phyloP scores from a whole-genome alignment of 1,140 invertebrate genomes.

The Conopomorpha cramerella region DNA sequence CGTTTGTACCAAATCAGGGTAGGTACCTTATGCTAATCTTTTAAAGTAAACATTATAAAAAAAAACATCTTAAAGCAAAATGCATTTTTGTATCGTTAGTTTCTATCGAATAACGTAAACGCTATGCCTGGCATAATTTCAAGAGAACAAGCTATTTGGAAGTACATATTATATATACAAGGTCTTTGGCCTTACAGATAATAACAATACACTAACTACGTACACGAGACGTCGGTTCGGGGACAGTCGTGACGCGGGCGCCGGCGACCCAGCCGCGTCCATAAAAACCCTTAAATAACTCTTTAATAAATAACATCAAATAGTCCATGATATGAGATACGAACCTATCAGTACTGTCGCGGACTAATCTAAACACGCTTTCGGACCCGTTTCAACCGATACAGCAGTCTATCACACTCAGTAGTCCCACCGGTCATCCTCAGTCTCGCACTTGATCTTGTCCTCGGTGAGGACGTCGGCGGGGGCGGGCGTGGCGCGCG shows the following conservation, averaged over 20 bases:
- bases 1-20: slow-evolving; percentile 38
- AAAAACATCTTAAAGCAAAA: slow-evolving; percentile 53
- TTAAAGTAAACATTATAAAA: slow-evolving; percentile 11
- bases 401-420: slow-evolving; percentile 14
- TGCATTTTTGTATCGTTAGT: slow-evolving; percentile 53
- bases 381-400: slow-evolving; percentile 20
- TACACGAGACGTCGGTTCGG: too few species aligned
- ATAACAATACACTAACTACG: slow-evolving; percentile 28
- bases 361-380: slow-evolving; percentile 10
- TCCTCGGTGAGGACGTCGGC: slow-evolving; percentile 33
- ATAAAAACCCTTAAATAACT: neutral
- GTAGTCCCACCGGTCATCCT: slow-evolving; percentile 57
- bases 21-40: too few species aligned
- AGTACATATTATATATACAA: slow-evolving; percentile 40
- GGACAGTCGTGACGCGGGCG: too few species aligned
- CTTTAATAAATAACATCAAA: slow-evolving; percentile 16
- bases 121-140: slow-evolving; percentile 16
- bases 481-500: slow-evolving; percentile 13
- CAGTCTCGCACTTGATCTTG: slow-evolving; percentile 47
- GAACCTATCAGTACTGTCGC: slow-evolving; percentile 4
- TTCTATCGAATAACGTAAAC: slow-evolving; percentile 13
- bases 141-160: slow-evolving; percentile 8
- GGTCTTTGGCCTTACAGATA: slow-evolving; percentile 51
- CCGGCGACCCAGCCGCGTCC: too few species aligned
- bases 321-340: slow-evolving; percentile 7